phyloP scores from a whole-genome alignment of 1,140 invertebrate genomes.

The Triops longicaudatus region DNA sequence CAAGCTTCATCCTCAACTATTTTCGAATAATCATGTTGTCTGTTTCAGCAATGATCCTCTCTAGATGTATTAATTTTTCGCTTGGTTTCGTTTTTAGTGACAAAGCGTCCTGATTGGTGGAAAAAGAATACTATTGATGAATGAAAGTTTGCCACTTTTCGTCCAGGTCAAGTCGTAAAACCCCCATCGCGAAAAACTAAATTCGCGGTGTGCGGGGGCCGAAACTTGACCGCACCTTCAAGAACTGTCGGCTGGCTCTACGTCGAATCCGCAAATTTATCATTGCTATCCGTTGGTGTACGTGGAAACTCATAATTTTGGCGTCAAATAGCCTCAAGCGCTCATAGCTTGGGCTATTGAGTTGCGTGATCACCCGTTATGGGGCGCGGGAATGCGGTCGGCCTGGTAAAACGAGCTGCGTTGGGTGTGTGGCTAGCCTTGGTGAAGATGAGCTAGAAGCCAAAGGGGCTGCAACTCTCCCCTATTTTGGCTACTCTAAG shows the following conservation, averaged over 20 bases:
- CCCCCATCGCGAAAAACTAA: neutral
- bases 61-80: too few relatives aligned
- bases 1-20: neutral
- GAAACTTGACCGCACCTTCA: neutral
- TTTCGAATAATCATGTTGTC: too few relatives aligned
- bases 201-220: neutral
- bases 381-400: conserved; percentile 4
- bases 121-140: too few relatives aligned
- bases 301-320: too few relatives aligned
- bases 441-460: neutral
- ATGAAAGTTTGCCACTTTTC: neutral
- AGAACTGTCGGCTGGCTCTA: neutral
- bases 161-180: conserved; percentile 3
- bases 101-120: too few relatives aligned
- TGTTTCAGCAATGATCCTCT: too few relatives aligned
- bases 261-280: neutral
- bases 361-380: neutral
- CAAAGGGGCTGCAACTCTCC: neutral
- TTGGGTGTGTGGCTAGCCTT: neutral
- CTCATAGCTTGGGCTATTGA: neutral
- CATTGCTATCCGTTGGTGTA: neutral
- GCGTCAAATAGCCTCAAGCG: neutral
- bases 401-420: neutral
- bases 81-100: too few relatives aligned
- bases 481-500: too few relatives aligned